These are phyloP conservation scores for Halcyon chelicuti DNA, from an alignment of 2,797 vertebrate genomes.

Conservation along the genomic window DNA sequence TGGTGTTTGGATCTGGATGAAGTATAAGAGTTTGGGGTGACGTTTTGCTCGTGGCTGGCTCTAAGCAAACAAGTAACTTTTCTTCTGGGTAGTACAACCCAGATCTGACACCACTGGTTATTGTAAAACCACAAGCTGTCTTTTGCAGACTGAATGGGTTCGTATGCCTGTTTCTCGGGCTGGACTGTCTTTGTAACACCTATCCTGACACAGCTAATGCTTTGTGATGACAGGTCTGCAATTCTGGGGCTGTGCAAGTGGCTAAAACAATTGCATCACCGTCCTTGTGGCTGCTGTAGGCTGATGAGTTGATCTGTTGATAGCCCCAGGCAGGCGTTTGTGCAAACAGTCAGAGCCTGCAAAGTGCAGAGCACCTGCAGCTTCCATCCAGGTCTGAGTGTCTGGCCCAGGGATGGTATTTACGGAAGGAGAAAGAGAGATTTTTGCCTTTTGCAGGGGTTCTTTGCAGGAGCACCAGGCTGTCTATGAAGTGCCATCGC, in stretches of 20 bases:
- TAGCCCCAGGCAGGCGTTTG: accelerated
- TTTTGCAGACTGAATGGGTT: neutral
- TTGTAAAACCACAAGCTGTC: neutral
- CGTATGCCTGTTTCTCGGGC: neutral
- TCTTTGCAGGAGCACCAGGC: neutral
- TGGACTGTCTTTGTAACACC: neutral
- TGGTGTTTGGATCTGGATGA: conserved; percentile 10
- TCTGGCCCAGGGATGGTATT: neutral
- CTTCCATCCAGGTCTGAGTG: neutral
- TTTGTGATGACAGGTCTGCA: neutral
- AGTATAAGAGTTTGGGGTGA: conserved; percentile 6
- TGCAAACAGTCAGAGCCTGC: neutral
- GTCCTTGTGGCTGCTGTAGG: neutral
- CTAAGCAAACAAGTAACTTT: conserved; percentile 24
- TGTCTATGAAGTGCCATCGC: neutral
- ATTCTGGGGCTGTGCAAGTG: neutral
- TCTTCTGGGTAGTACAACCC: neutral
- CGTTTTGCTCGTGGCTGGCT: neutral
- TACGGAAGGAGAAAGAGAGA: neutral
- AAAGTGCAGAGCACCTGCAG: neutral
- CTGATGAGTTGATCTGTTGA: neutral
- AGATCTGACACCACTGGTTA: neutral
- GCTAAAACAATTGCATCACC: conserved; percentile 18
- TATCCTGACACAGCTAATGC: neutral
- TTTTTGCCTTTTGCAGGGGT: neutral